A percentile compares a stretch with the other conserved stretches of the same genome.
These are phyloP conservation scores for Pachydiplax longipennis DNA, from an alignment of 2,888 invertebrate genomes.

Conservation along the genomic window DNA sequence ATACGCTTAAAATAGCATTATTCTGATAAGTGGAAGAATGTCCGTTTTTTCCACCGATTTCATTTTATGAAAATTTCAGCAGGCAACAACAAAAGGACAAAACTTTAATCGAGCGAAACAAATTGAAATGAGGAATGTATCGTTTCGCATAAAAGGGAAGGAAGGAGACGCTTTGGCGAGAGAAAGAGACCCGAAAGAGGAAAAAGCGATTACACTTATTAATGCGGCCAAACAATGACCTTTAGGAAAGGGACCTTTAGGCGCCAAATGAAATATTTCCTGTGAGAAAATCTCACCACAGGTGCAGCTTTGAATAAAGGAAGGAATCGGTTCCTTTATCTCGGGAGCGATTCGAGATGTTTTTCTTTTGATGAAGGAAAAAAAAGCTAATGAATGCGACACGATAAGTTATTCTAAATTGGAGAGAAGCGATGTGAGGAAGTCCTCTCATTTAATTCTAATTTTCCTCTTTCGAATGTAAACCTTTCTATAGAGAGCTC, in stretches of 20 bases:
- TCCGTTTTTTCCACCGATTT: too few relatives aligned
- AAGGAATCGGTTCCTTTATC: not conserved
- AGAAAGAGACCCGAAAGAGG: not conserved
- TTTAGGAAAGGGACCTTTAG: not conserved
- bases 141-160: not conserved
- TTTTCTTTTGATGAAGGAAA: not conserved
- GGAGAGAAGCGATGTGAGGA: not conserved
- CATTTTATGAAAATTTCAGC: too few relatives aligned
- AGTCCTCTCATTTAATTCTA: too few relatives aligned
- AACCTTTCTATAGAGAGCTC: too few relatives aligned
- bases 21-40: too few relatives aligned
- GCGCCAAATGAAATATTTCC: not conserved
- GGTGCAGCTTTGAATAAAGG: not conserved
- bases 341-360: not conserved
- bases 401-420: not conserved
- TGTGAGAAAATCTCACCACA: not conserved
- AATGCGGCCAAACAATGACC: not conserved
- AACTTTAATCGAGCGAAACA: not conserved
- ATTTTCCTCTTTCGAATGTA: too few relatives aligned
- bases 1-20: too few relatives aligned
- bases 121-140: not conserved
- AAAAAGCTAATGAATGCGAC: not conserved
- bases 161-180: not conserved
- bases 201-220: not conserved
- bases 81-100: not conserved